phyloP scores from a whole-genome alignment of 2,888 invertebrate genomes.

The Rhamnusium bicolor region DNA sequence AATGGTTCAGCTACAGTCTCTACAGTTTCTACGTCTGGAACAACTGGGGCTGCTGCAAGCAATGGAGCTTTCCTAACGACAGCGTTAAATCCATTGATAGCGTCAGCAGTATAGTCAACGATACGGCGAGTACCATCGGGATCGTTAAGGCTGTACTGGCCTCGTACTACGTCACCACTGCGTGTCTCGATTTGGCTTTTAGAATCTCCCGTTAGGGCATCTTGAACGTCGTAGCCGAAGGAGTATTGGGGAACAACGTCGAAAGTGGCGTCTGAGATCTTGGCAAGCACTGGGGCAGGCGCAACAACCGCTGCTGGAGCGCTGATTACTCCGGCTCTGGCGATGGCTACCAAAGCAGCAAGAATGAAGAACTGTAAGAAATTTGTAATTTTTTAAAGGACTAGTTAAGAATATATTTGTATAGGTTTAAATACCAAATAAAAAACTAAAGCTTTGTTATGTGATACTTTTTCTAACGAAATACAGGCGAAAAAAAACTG shows the following conservation, averaged over 20 bases:
- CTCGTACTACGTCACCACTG: slow-evolving; percentile 77
- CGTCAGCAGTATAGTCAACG: slow-evolving; percentile 76
- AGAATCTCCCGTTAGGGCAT: slow-evolving; percentile 74
- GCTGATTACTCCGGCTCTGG: slow-evolving; percentile 58
- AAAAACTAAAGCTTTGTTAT: background rate
- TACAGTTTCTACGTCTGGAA: slow-evolving; percentile 17
- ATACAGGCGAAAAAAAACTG: too few relatives aligned
- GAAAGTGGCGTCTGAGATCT: slow-evolving; percentile 58
- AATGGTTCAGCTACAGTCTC: slow-evolving; percentile 46
- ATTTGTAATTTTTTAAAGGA: background rate
- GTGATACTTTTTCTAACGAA: too few relatives aligned
- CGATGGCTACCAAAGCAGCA: slow-evolving; percentile 57
- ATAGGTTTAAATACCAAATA: too few relatives aligned
- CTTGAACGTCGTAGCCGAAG: slow-evolving; percentile 75
- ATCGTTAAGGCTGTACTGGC: slow-evolving; percentile 74
- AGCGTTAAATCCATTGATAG: slow-evolving; percentile 74
- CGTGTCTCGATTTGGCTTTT: slow-evolving; percentile 78
- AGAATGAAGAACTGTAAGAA: slow-evolving; percentile 56
- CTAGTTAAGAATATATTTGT: too few relatives aligned
- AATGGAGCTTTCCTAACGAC: slow-evolving; percentile 73
- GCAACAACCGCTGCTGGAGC: slow-evolving; percentile 57
- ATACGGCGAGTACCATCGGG: slow-evolving; percentile 78
- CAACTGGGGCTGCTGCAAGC: slow-evolving; percentile 58
- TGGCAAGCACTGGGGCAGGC: slow-evolving; percentile 37
- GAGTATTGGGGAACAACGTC: slow-evolving; percentile 72